These are phyloP conservation scores for Oncorhynchus keta DNA, from an alignment of 2,113 vertebrate species.

Conservation along the genomic window DNA sequence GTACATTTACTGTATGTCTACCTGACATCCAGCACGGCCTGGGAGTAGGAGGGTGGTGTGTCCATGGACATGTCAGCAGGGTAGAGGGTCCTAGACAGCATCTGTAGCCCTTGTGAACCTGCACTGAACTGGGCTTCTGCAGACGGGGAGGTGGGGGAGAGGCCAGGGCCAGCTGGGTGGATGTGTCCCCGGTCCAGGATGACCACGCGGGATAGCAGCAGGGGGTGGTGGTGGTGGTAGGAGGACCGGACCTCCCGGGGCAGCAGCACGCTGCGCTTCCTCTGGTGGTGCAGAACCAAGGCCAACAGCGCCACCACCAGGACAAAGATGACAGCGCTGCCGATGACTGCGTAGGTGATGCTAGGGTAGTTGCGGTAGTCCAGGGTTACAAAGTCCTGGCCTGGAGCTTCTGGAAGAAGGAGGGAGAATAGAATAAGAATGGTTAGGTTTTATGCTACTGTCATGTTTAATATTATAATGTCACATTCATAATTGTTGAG, in stretches of 20 bases:
- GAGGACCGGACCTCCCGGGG: slow-evolving; percentile 70
- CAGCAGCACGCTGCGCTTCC: slow-evolving; percentile 90
- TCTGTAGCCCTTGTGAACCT: slow-evolving; percentile 83
- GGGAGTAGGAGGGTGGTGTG: slow-evolving; percentile 90
- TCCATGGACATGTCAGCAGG: slow-evolving; percentile 76
- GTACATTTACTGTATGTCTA: slow-evolving; percentile 41
- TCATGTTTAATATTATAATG: neutral
- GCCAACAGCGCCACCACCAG: slow-evolving; percentile 92
- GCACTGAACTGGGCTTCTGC: slow-evolving; percentile 82
- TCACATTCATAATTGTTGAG: neutral
- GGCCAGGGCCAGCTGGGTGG: slow-evolving; percentile 48
- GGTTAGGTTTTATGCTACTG: neutral
- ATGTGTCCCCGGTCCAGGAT: slow-evolving; percentile 87
- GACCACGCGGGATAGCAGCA: slow-evolving; percentile 92
- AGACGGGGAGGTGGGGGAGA: slow-evolving; percentile 75
- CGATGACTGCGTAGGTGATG: slow-evolving; percentile 93
- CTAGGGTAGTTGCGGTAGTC: slow-evolving; percentile 95
- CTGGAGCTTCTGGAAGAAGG: slow-evolving; percentile 80
- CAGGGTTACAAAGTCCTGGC: slow-evolving; percentile 88
- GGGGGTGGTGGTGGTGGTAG: slow-evolving; percentile 83
- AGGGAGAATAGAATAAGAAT: neutral
- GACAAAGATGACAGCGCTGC: slow-evolving; percentile 92
- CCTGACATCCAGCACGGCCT: slow-evolving; percentile 92
- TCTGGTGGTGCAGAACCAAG: slow-evolving; percentile 91
- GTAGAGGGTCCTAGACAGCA: slow-evolving; percentile 82